Percentiles rank a stretch among this genome's conserved stretches.
phyloP scores from a whole-genome alignment of 2,113 vertebrate genomes.

The Nanorana parkeri region DNA sequence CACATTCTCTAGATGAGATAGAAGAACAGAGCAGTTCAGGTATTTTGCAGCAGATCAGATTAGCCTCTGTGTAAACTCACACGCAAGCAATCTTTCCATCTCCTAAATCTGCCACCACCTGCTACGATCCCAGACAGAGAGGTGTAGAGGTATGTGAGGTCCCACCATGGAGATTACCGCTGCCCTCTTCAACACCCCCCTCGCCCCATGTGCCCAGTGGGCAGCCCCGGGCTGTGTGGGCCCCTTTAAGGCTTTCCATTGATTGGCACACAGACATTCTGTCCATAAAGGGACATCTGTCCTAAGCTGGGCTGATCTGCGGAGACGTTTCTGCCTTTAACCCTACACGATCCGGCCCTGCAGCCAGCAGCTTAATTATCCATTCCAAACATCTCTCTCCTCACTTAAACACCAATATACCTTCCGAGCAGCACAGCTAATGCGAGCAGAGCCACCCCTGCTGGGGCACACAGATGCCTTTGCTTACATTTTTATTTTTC shows the following conservation, averaged over 20 bases:
- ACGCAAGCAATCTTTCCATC: too few relatives aligned
- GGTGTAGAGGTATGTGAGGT: too few relatives aligned
- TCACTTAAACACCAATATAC: background rate
- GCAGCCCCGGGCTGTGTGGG: background rate
- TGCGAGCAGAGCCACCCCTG: background rate
- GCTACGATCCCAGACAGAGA: too few relatives aligned
- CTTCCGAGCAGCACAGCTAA: background rate
- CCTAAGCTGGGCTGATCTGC: slow-evolving; percentile 38
- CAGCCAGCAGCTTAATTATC: background rate
- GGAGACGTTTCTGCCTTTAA: slow-evolving; percentile 38
- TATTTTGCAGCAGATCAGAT: background rate
- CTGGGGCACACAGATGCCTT: background rate
- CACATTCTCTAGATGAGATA: background rate
- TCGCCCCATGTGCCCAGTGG: background rate
- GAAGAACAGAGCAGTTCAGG: background rate
- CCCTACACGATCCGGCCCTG: background rate
- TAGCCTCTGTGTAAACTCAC: too few relatives aligned
- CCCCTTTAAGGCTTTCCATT: slow-evolving; percentile 11
- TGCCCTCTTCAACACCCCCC: background rate
- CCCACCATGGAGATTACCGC: background rate
- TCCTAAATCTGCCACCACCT: too few relatives aligned
- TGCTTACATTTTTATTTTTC: background rate
- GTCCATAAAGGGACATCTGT: slow-evolving; percentile 55
- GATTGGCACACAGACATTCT: slow-evolving; percentile 18
- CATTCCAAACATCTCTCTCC: background rate